Base-by-base conservation (phyloP, 1,140 invertebrate genomes). In the Eumaeus atala region DNA sequence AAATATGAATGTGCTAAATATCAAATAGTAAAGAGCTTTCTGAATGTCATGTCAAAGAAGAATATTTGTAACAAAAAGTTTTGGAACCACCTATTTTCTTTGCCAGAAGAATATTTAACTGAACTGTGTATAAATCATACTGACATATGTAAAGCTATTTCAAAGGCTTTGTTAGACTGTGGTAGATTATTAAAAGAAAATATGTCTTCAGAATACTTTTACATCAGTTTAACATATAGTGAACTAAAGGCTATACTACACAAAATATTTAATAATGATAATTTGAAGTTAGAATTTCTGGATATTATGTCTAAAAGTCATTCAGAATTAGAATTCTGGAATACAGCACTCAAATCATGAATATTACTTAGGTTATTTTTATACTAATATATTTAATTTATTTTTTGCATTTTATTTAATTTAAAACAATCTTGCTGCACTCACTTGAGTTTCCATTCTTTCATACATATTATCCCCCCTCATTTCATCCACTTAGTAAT, bases 141-240 rank as follows among this genome's bases (percentile, higher is more conserved):
- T 21, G 64, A 83, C 50, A 84, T 92, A 68, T 84, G 87, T 50
- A 70, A 75, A 40, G 70, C 84, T 51, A 80, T 91, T 35, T 63
- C 88, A n/a, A 89, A 89, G 67, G 87, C 87, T 61, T 72, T 92
- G 42, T 77, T 89, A 51, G 89, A 91, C 67, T 87, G 89, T 62
- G 88, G 87, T 51, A 87, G 62, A 48, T 67, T 69, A 36, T 42
- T 77, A 10, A 66, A 63, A 55, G 67, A 73, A 48, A 68, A 76
- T 52, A 72, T 74, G 67, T 74, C 48, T 84, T 85, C 89, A 61
- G 80, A 58, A 59, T 85, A 66, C 57, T 76, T 87, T 66, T 89
- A 87, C 58, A 81, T 87, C 48, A 82, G 88, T 54, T 70, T 91
- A 16, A 76, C 79, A 18, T 90, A 89, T 70, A 66, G 72, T 17